phyloP scores from a whole-genome alignment of 2,113 vertebrate genomes.

The Romanogobio albipinnatus region DNA sequence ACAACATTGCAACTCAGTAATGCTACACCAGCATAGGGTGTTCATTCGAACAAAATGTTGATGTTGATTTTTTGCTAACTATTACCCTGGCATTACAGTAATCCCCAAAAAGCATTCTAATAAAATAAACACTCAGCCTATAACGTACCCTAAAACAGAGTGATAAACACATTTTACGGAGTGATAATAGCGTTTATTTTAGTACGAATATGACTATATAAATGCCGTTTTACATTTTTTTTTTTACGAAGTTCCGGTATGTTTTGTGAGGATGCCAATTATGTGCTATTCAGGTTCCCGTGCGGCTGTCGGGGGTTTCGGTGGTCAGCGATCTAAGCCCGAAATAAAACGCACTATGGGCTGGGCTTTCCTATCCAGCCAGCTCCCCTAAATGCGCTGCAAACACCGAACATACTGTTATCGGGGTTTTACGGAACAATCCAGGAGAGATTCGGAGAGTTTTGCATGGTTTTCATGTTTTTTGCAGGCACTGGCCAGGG shows the following conservation, averaged over 20 bases:
- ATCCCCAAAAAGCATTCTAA: background rate
- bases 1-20: background rate
- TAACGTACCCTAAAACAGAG: background rate
- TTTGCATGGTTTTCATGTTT: background rate
- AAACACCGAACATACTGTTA: background rate
- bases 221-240: background rate
- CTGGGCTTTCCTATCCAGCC: background rate
- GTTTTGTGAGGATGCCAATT: constrained; percentile 62
- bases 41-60: background rate
- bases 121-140: background rate
- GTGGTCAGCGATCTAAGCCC: constrained; percentile 43
- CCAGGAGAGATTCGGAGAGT: background rate
- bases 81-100: background rate
- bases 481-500: constrained; percentile 1
- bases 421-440: background rate
- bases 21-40: background rate
- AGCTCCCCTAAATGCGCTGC: background rate
- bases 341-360: constrained; percentile 19
- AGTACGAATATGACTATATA: background rate
- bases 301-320: constrained; percentile 52
- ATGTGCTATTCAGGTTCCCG: constrained; percentile 76
- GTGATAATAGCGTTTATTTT: background rate
- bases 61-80: background rate
- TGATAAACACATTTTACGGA: background rate
- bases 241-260: constrained; percentile 64